Conservation (phyloP, 1,140 invertebrate species). For the Scaptomyza hsui region DNA sequence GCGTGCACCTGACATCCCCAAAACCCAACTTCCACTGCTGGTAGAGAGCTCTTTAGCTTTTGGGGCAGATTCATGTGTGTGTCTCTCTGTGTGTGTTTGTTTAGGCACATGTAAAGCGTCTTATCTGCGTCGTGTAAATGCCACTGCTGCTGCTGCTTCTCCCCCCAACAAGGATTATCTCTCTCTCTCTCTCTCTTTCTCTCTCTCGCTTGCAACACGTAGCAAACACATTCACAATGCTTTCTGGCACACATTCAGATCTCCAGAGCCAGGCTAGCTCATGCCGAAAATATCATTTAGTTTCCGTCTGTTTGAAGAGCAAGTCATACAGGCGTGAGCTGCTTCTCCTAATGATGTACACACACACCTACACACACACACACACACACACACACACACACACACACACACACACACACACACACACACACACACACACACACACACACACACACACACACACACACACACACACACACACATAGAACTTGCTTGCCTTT, state of each 20-base stretch:
- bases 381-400: no score
- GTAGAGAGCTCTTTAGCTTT: neutral
- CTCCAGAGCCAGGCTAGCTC: slow-evolving; percentile 32
- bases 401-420: neutral
- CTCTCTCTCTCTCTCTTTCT: slow-evolving; percentile 5
- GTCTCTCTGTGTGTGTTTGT: slow-evolving; percentile 68
- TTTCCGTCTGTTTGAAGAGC: slow-evolving; percentile 31
- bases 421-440: no score
- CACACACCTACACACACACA: neutral
- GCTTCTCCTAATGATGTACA: slow-evolving; percentile 36
- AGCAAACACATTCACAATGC: neutral
- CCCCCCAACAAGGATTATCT: slow-evolving; percentile 57
- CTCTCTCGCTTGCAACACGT: slow-evolving; percentile 4
- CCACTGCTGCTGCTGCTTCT: slow-evolving; percentile 31
- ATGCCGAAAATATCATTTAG: slow-evolving; percentile 52
- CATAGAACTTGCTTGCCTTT: neutral
- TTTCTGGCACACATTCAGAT: slow-evolving; percentile 25
- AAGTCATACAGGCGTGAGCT: slow-evolving; percentile 42
- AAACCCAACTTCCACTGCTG: slow-evolving; percentile 1
- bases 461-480: no score
- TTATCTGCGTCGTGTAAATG: slow-evolving; percentile 68
- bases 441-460: neutral
- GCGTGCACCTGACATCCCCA: slow-evolving; percentile 56
- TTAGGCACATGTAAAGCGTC: slow-evolving; percentile 81
- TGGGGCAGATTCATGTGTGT: slow-evolving; percentile 7